These are phyloP conservation scores for Ariopsis seemanni DNA, from an alignment of 2,113 vertebrate genomes.

Conservation along the genomic window DNA sequence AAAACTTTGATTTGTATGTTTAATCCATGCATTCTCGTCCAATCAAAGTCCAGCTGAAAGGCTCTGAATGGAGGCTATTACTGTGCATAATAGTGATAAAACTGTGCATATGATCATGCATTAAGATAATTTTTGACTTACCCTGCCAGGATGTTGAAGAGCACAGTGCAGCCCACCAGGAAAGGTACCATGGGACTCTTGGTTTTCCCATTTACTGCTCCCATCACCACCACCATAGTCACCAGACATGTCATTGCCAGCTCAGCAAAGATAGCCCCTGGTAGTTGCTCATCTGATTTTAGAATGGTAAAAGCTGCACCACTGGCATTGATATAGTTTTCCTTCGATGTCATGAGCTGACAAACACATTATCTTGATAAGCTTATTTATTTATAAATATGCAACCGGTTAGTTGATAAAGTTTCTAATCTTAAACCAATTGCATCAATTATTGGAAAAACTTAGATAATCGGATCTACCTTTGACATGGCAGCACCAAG, in stretches of 20 bases:
- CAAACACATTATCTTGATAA: background rate
- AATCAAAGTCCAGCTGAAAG: background rate
- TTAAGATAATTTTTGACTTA: conserved; percentile 49
- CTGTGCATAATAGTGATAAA: background rate
- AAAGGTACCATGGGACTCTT: conserved; percentile 72
- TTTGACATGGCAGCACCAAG: conserved; percentile 75
- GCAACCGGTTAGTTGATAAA: background rate
- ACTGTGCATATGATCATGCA: background rate
- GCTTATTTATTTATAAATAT: background rate
- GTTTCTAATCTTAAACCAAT: background rate
- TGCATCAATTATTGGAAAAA: background rate
- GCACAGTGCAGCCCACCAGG: conserved; percentile 70
- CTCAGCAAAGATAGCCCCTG: conserved; percentile 68
- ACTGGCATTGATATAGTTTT: conserved; percentile 67
- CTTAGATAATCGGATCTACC: conserved; percentile 53
- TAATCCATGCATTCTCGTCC: background rate
- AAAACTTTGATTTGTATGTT: background rate
- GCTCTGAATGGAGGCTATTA: background rate
- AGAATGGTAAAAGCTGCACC: conserved; percentile 72
- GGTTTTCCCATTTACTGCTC: conserved; percentile 68
- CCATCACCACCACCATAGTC: conserved; percentile 73
- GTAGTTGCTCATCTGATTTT: conserved; percentile 65
- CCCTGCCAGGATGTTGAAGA: conserved; percentile 72
- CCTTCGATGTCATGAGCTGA: conserved; percentile 63
- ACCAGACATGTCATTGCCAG: conserved; percentile 74